A percentile compares a stretch with the other conserved stretches of the same genome.
Conservation (phyloP, 2,888 invertebrate genomes). For the Lumbricus terrestris region DNA sequence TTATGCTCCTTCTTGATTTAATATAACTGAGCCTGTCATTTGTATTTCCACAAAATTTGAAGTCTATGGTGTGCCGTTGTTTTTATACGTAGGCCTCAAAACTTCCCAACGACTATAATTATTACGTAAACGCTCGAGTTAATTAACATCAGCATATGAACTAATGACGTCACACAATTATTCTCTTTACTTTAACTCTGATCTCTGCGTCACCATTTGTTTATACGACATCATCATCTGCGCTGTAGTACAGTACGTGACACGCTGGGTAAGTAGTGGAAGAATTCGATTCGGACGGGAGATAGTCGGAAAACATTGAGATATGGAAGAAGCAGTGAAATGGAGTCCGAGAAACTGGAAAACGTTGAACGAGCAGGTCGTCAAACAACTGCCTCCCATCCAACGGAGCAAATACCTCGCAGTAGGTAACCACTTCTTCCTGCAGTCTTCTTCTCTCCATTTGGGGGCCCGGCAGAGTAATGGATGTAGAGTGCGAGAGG, state of each 20-base stretch:
- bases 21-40: neutral
- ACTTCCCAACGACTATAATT: neutral
- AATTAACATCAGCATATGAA: neutral
- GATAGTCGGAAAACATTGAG: neutral
- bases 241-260: too few species aligned
- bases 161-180: neutral
- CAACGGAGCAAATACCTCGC: neutral
- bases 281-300: neutral
- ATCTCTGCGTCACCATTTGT: neutral
- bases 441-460: too few species aligned
- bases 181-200: too few species aligned
- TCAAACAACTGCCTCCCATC: neutral
- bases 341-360: conserved; percentile 3
- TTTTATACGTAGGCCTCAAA: neutral
- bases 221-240: neutral
- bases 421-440: neutral
- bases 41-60: neutral
- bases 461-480: too few species aligned
- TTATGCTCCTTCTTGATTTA: neutral
- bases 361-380: neutral
- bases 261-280: too few species aligned
- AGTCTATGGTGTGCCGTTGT: neutral
- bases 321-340: neutral
- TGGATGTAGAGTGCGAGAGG: too few species aligned
- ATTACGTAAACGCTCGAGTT: neutral